Evolutionary conservation across 2,797 vertebrate species (phyloP), one percentile per base, ranked within the genome.

Genomic region (Danio jaintianensis): DNA sequence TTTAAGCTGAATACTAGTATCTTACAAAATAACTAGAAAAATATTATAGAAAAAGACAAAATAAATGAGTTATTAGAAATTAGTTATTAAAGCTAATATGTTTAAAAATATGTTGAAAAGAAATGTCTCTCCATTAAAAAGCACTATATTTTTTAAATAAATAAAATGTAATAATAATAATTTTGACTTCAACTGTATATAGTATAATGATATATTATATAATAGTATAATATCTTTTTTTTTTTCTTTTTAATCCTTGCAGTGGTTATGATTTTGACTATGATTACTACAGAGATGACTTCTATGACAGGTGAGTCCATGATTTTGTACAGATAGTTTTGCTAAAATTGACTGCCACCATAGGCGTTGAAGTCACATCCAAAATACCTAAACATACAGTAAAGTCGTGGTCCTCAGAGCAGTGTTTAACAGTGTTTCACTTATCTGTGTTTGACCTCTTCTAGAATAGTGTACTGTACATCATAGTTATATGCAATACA

Each of bases 201-300:
- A 3, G 29, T 29, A 29, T 29, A 29, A 3, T 29, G 29, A 29
- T 29, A 29, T 29, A 29, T 1, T 29, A 29, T 29, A 29, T 29
- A 29, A 29, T 29, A 29, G 29, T 29, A 29, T 29, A 29, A 29
- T 56, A 11, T 1, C 47, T 11, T 62, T 43, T 43, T 58, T 12
- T 74, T 42, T 72, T 40, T 78, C 40, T 87, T 88, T 87, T 85
- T 91, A 64, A 83, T 88, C 86, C 87, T 87, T 82, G 55, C 91
- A 97, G 96, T 5, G 94, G 96, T 82, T 96, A 96, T 18, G 96
- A 96, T 85, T 96, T 97, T 82, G 96, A 96, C 90, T 96, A 95
- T 22, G 96, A 97, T 87, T 96, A 95, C 90, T 97, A 95, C 93
- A 94, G 94, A 92, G 95, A 97, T 8, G 93, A 96, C 88, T 96